Evolutionary conservation across 2,797 vertebrate genomes (phyloP).

Genomic region (Antrozous pallidus): DNA sequence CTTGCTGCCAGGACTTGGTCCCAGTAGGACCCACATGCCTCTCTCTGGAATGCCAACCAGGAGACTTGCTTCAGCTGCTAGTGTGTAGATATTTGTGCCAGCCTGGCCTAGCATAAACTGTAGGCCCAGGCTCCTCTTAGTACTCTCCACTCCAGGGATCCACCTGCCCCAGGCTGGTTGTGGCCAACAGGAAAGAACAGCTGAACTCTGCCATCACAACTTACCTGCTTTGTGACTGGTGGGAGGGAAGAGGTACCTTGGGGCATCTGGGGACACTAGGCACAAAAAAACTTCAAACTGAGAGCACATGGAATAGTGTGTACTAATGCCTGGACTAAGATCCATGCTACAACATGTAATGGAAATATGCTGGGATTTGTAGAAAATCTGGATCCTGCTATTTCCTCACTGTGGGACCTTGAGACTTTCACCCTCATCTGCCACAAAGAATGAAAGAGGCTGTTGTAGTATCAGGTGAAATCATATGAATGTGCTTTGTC

Average conservation of each 20-base stretch:
- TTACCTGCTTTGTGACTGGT: neutral
- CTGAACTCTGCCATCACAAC: neutral
- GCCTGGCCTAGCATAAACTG: neutral
- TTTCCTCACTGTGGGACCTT: neutral
- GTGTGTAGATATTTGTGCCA: neutral
- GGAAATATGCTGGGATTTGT: neutral
- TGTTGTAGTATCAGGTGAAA: neutral
- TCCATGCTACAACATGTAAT: neutral
- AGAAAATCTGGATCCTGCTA: neutral
- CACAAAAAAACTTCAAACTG: neutral
- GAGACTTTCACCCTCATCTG: no score
- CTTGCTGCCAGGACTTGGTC: slow-evolving; percentile 3
- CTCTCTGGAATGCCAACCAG: slow-evolving; percentile 42
- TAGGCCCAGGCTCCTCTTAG: neutral
- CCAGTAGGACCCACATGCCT: neutral
- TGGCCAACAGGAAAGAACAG: neutral
- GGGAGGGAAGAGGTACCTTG: neutral
- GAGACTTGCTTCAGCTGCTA: neutral
- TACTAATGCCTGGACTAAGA: neutral
- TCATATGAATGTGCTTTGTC: neutral
- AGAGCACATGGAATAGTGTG: neutral
- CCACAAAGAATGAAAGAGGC: neutral
- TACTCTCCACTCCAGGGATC: neutral
- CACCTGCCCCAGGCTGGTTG: neutral
- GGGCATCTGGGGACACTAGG: neutral